A percentile compares a stretch with the other conserved stretches of the same genome.
Evolutionary conservation across 2,888 invertebrate species (phyloP).

Genomic region (Eupsilia transversa): DNA sequence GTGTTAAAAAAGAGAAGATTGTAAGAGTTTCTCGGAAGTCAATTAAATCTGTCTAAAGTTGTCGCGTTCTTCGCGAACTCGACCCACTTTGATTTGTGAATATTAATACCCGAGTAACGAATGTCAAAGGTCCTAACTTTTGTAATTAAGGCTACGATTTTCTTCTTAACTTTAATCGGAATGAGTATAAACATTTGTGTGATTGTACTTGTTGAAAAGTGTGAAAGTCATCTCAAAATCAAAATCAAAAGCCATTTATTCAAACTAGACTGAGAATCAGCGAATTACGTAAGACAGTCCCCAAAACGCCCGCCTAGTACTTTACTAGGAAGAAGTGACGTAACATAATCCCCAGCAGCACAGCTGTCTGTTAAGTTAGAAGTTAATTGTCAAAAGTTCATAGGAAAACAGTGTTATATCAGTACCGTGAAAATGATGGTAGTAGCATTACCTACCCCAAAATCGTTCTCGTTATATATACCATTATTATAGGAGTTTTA

Average conservation of each 20-base stretch:
- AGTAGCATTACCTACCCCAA: background rate
- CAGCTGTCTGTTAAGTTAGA: background rate
- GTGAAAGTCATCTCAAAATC: background rate
- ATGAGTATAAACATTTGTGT: slow-evolving; percentile 30
- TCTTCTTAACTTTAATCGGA: slow-evolving; percentile 42
- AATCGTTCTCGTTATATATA: background rate
- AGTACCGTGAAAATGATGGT: background rate
- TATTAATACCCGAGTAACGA: slow-evolving; percentile 67
- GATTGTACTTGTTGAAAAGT: slow-evolving; percentile 6
- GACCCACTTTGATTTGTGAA: slow-evolving; percentile 67
- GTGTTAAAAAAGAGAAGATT: slow-evolving; percentile 44
- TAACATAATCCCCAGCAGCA: background rate
- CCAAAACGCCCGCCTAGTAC: background rate
- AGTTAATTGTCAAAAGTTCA: background rate
- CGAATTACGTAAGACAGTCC: background rate
- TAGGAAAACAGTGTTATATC: background rate
- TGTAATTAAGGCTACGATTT: slow-evolving; percentile 60
- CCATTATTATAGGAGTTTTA: background rate
- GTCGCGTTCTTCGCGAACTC: slow-evolving; percentile 32
- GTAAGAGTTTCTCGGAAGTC: slow-evolving; percentile 45
- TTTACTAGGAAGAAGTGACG: background rate
- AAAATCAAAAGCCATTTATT: background rate
- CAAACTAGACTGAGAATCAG: background rate
- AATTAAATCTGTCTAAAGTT: slow-evolving; percentile 62
- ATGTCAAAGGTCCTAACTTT: slow-evolving; percentile 64